These are phyloP conservation scores for Idaea aversata DNA, from an alignment of 2,888 invertebrate species.

Conservation along the genomic window DNA sequence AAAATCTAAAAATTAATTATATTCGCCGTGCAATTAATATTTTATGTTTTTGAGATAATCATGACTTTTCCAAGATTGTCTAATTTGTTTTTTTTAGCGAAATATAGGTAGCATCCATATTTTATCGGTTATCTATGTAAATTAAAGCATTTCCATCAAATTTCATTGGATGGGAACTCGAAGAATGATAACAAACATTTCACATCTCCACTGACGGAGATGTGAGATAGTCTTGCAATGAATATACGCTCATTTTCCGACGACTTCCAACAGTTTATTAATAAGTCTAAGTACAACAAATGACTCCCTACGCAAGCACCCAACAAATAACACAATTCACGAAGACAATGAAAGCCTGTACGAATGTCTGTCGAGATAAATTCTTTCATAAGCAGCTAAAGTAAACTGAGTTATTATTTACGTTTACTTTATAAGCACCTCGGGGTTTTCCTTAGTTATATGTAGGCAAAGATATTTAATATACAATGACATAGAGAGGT, in stretches of 20 bases:
- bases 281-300: not conserved
- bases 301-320: not conserved
- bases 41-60: too few relatives aligned
- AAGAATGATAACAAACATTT: not conserved
- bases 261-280: not conserved
- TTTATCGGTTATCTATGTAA: too few relatives aligned
- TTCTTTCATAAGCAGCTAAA: conserved; percentile 1
- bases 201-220: not conserved
- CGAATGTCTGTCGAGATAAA: not conserved
- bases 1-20: too few relatives aligned
- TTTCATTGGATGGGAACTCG: too few relatives aligned
- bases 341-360: not conserved
- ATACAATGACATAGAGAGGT: not conserved
- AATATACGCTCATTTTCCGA: not conserved
- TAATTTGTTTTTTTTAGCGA: too few relatives aligned
- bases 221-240: not conserved
- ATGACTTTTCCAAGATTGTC: too few relatives aligned
- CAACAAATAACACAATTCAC: not conserved
- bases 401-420: not conserved
- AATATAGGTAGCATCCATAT: too few relatives aligned
- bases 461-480: not conserved
- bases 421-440: not conserved
- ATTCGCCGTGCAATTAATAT: too few relatives aligned
- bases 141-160: too few relatives aligned
- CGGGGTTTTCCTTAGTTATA: not conserved